Evolutionary conservation across 2,888 invertebrate species (phyloP).

Genomic region (Brachycybe producta): DNA sequence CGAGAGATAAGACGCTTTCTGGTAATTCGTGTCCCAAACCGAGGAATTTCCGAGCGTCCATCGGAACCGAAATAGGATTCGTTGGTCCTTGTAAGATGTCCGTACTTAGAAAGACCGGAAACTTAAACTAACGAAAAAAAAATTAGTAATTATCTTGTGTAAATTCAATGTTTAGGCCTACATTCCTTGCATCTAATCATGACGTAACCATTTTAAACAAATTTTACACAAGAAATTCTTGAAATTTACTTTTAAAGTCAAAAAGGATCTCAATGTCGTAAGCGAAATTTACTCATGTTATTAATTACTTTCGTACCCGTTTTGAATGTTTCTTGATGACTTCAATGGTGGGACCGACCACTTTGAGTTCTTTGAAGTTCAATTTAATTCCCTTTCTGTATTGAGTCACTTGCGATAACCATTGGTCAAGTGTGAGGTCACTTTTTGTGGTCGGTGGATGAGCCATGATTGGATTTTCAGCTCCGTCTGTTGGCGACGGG

Average conservation of each 20-base stretch:
- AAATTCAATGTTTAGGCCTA: not conserved
- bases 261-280: too few relatives aligned
- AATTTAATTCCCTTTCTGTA: conserved; percentile 63
- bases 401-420: conserved; percentile 48
- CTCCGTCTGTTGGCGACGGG: conserved; percentile 30
- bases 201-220: not conserved
- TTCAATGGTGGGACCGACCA: conserved; percentile 39
- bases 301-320: conserved; percentile 21
- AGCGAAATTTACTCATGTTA: too few relatives aligned
- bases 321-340: conserved; percentile 27
- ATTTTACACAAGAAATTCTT: not conserved
- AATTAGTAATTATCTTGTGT: not conserved
- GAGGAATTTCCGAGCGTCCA: conserved; percentile 53
- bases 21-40: conserved; percentile 44
- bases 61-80: conserved; percentile 43
- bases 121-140: conserved; percentile 43
- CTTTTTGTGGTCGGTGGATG: conserved; percentile 64
- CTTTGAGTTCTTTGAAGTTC: conserved; percentile 71
- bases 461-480: conserved; percentile 65
- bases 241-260: conserved; percentile 1
- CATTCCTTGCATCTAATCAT: not conserved
- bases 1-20: conserved; percentile 57
- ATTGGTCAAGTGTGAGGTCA: conserved; percentile 59
- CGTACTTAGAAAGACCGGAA: conserved; percentile 75
- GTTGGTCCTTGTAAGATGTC: conserved; percentile 70